Base-by-base conservation (phyloP, 2,797 vertebrate genomes). In the Tympanoctomys barrerae region DNA sequence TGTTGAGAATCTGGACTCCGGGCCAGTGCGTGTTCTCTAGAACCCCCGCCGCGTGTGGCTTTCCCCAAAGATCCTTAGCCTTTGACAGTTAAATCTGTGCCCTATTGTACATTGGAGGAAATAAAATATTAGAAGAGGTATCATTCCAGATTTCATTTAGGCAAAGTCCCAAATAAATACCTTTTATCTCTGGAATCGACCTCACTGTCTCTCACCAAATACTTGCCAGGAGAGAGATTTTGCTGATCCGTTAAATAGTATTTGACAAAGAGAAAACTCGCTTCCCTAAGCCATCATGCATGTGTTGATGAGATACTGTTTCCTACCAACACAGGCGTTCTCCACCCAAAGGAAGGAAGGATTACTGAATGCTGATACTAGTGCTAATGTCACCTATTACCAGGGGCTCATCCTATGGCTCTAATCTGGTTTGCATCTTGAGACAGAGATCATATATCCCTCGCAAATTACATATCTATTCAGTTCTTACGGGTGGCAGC, bases 401-500 rank as follows among this genome's bases (percentile, higher is more conserved):
- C 89, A 92, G 66, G 39, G 33, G 78, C 70, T 92, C 95, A 49
- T 66, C 90, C 92, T 96, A 83, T 54, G 81, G 54, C 80, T 94
- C 54, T 91, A 62, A 91, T 95, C 90, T 90, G 89, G 96, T 95
- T 90, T 94, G 68, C 90, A 91, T 94, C 87, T 94, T 93, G 84
- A 97, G 95, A 96, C 86, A 97, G 89, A 95, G 64, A 92, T 84
- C 96, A 95, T 86, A 85, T 85, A 96, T 68, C 78, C 39, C 46
- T 88, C 94, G 61, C 84, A 94, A 96, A 96, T 96, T 96, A 97
- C 73, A 87, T 87, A 94, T 97, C 94, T 93, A 57, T 95, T 95
- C 59, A 22, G 13, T 78, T 94, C 96, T 96, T 96, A 97, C 93
- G 80, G 62, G 73, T 89, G 28, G 46, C 68, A 77, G 71, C 85